Percentiles rank a stretch among this genome's conserved stretches.
These are phyloP conservation scores for Chunga burmeisteri DNA, from an alignment of 2,113 vertebrate species.

Conservation along the genomic window DNA sequence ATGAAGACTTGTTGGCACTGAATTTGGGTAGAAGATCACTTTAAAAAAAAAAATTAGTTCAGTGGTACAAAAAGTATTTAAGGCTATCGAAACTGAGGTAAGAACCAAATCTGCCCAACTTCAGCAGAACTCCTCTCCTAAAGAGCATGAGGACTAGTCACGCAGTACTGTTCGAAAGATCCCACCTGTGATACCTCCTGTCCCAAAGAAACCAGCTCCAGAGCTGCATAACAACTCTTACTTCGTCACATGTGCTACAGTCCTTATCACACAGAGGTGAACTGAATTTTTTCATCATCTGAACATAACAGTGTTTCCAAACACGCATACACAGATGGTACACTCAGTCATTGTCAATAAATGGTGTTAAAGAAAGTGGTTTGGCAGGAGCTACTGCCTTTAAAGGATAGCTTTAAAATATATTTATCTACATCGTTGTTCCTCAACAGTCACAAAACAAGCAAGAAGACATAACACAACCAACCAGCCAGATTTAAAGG, in stretches of 20 bases:
- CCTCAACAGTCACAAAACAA: conserved; percentile 6
- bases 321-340: not conserved
- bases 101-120: not conserved
- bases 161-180: not conserved
- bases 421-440: not conserved
- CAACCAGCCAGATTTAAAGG: conserved; percentile 2
- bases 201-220: not conserved
- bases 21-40: not conserved
- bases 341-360: not conserved
- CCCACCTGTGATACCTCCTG: not conserved
- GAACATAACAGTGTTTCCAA: not conserved
- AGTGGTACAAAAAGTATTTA: not conserved
- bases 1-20: not conserved
- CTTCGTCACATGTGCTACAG: not conserved
- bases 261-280: not conserved
- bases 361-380: not conserved
- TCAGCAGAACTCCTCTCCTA: not conserved
- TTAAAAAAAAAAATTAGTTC: not conserved
- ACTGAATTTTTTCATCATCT: not conserved
- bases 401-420: conserved; percentile 2
- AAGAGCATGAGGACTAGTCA: not conserved
- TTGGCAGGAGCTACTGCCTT: not conserved
- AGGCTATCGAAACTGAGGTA: not conserved
- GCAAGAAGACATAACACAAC: not conserved
- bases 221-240: not conserved